Percentiles rank a stretch among this genome's conserved stretches.
Conservation (phyloP, 1,140 invertebrate species). For the Chelonus insularis region DNA sequence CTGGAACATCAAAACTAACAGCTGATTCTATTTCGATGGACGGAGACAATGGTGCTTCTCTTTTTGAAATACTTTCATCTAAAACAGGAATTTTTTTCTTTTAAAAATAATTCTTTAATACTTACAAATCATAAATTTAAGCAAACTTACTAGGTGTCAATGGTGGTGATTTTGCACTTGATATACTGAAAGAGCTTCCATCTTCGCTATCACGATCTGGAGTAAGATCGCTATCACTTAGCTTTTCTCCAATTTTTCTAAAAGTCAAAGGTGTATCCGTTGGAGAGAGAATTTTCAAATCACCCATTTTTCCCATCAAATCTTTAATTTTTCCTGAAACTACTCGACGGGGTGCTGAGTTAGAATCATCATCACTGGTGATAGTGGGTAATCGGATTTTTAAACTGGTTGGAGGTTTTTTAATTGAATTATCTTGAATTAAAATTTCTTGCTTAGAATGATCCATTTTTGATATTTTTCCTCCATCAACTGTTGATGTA, state of each 20-base stretch:
- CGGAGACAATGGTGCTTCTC: slow-evolving; percentile 28
- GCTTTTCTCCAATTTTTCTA: slow-evolving; percentile 45
- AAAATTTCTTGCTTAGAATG: slow-evolving; percentile 1
- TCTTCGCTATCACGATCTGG: slow-evolving; percentile 43
- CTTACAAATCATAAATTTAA: neutral
- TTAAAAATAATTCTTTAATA: slow-evolving; percentile 4
- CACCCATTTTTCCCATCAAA: slow-evolving; percentile 52
- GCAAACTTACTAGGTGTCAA: slow-evolving; percentile 4
- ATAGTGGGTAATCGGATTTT: slow-evolving; percentile 31
- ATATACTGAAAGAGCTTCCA: slow-evolving; percentile 28
- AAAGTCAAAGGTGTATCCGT: slow-evolving; percentile 49
- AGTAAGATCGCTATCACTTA: slow-evolving; percentile 33
- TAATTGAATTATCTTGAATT: slow-evolving; percentile 27
- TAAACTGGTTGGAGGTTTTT: slow-evolving; percentile 43
- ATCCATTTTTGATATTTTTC: slow-evolving; percentile 12
- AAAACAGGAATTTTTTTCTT: neutral
- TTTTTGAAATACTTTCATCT: slow-evolving; percentile 20
- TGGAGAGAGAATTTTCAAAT: slow-evolving; percentile 54
- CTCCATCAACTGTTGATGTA: neutral
- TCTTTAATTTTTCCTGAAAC: slow-evolving; percentile 55
- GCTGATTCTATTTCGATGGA: slow-evolving; percentile 44
- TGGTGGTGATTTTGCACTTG: slow-evolving; percentile 22
- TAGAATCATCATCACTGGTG: slow-evolving; percentile 11
- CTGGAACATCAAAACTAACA: slow-evolving; percentile 54
- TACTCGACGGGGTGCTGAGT: slow-evolving; percentile 26